Conservation (phyloP, 2,888 invertebrate genomes). For the Neria commutata region DNA sequence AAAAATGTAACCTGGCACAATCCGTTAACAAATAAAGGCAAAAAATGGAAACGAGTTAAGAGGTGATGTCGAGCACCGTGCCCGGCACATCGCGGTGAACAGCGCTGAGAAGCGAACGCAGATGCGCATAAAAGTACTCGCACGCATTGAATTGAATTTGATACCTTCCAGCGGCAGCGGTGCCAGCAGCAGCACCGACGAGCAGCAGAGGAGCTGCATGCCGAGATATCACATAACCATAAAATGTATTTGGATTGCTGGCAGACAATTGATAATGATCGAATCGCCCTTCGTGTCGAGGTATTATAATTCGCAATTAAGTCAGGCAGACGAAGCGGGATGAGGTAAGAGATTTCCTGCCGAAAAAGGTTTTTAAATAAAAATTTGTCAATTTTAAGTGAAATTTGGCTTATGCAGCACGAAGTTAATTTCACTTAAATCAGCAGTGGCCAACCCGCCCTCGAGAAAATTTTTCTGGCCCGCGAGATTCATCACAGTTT, state of each 20-base stretch:
- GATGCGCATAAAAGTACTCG: neutral
- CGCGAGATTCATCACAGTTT: too few relatives aligned
- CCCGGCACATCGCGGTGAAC: neutral
- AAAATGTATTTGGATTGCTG: conserved; percentile 14
- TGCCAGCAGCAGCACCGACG: too few relatives aligned
- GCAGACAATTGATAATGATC: neutral
- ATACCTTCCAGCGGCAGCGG: neutral
- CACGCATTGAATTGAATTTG: neutral
- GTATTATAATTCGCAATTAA: neutral
- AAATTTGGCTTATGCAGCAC: too few relatives aligned
- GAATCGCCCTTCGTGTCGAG: neutral
- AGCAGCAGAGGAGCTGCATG: conserved; percentile 12
- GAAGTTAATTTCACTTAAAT: too few relatives aligned
- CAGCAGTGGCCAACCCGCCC: too few relatives aligned
- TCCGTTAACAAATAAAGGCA: conserved; percentile 16
- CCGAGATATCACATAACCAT: conserved; percentile 16
- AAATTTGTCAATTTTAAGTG: too few relatives aligned
- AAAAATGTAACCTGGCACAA: conserved; percentile 7
- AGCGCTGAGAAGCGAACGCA: conserved; percentile 17
- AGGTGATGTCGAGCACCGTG: neutral
- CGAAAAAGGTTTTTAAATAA: too few relatives aligned
- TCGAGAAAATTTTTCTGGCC: too few relatives aligned
- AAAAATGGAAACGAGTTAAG: neutral
- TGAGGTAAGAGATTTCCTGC: too few relatives aligned
- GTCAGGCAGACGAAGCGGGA: too few relatives aligned